These are phyloP conservation scores for Ylistrum balloti DNA, from an alignment of 1,140 invertebrate species.

Conservation along the genomic window DNA sequence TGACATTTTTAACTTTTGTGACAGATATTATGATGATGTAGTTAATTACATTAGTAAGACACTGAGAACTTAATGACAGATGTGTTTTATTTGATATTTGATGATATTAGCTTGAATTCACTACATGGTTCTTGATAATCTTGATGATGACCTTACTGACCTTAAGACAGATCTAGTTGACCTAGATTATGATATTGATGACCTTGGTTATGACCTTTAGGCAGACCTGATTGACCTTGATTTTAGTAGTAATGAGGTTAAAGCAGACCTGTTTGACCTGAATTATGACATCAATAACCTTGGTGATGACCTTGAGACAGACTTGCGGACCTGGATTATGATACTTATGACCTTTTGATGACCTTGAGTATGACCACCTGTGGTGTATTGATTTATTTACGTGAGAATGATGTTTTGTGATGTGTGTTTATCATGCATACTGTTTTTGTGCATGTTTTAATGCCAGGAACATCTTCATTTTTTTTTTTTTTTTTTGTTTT, in stretches of 20 bases:
- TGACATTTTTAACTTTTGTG: too few species aligned
- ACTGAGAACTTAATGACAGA: too few species aligned
- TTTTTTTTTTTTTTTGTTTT: too few species aligned
- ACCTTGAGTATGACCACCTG: neutral
- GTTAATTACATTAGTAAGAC: too few species aligned
- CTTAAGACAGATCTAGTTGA: too few species aligned
- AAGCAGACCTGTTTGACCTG: neutral
- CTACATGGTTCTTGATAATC: too few species aligned
- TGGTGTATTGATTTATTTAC: neutral
- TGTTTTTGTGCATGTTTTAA: constrained; percentile 9
- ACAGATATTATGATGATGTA: too few species aligned
- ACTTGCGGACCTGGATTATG: neutral
- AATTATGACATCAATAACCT: neutral
- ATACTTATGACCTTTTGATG: neutral
- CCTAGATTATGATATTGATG: too few species aligned
- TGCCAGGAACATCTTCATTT: constrained; percentile 15
- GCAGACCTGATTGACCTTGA: neutral
- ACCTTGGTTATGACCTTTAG: neutral
- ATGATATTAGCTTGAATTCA: too few species aligned
- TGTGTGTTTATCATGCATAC: neutral
- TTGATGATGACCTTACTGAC: too few species aligned
- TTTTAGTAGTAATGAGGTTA: too few species aligned
- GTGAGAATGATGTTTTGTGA: constrained; percentile 8
- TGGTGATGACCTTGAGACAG: neutral
- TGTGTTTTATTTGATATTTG: too few species aligned